Conservation (phyloP, 23 tunicate genomes). For the Trididemnum nubilum region DNA sequence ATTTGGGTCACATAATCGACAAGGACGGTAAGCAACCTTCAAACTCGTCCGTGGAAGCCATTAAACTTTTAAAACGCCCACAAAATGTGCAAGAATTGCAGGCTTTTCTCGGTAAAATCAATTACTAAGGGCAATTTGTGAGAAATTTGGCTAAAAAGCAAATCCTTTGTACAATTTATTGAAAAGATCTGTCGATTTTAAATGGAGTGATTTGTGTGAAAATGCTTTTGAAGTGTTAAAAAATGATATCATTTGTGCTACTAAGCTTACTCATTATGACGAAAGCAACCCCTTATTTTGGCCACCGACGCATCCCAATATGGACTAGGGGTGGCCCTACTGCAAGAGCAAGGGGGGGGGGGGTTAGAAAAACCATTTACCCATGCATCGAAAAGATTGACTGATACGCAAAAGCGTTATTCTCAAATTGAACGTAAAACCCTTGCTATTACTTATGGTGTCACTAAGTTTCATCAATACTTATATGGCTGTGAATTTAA, state of each 20-base stretch:
- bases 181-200: neutral
- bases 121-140: neutral
- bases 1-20: neutral
- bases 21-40: constrained; percentile 11
- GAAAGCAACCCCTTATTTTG: neutral
- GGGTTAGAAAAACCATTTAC: constrained; percentile 4
- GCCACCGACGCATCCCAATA: constrained; percentile 26
- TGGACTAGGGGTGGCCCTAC: neutral
- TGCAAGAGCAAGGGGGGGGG: too few relatives aligned
- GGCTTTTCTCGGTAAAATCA: neutral
- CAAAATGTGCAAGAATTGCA: too few relatives aligned
- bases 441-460: neutral
- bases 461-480: neutral
- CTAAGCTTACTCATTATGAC: constrained; percentile 7
- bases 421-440: neutral
- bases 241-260: neutral
- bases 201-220: neutral
- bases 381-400: constrained; percentile 12
- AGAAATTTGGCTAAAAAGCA: neutral
- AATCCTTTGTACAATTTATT: neutral
- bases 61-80: neutral
- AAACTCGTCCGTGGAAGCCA: neutral
- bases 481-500: neutral
- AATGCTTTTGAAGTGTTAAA: neutral
- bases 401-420: constrained; percentile 1